Evolutionary conservation across 2,888 invertebrate species (phyloP), one percentile per base, ranked within the genome.

Genomic region (Drosophila mayaguana): DNA sequence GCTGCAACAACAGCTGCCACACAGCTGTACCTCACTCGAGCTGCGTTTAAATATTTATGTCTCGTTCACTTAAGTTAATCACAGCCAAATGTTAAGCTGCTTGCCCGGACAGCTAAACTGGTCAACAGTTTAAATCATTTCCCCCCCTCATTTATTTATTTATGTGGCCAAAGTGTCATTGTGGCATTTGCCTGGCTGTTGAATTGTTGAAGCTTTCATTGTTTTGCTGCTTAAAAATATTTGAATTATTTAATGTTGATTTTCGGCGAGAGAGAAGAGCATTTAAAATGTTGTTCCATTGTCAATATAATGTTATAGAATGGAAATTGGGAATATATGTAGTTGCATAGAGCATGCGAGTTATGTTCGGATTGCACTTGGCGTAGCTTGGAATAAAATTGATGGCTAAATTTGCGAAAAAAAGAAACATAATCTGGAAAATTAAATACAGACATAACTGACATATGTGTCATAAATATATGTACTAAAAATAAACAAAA

Each of bases 51-150:
- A 90, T 86, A 90, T 90, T 88, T 86, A 86, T 86, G 89, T 77
- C 87, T 78, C 88, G 83, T 88, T 89, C 88, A 90, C 87, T 86
- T 90, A 86, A 86, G 77, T 88, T 90, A 86, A 86, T 90, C 89
- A 80, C 86, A 79, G 78, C 83, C 63, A 88, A 88, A 77, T 77
- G 86, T 79, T 79, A 76, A 81, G 79, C 66, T 43, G 42, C 11
- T 18, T 8, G 22, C 3, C 16, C 25, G 45, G 11, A 11, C 43
- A 12, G 77, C 83, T 76, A 72, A 67, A 51, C 43, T 51, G 78
- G 63, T 38, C 73, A 63, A 72, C 79, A 81, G 25, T 81, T 87
- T 82, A 79, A 87, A 84, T 89, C 74, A 79, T 81, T 65, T 64
- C 63, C 53, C 53, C 64, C 64, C 56, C 22, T 18, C 55, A 43